Base-by-base conservation (phyloP, 2,797 vertebrate genomes). In the Mycteria americana region DNA sequence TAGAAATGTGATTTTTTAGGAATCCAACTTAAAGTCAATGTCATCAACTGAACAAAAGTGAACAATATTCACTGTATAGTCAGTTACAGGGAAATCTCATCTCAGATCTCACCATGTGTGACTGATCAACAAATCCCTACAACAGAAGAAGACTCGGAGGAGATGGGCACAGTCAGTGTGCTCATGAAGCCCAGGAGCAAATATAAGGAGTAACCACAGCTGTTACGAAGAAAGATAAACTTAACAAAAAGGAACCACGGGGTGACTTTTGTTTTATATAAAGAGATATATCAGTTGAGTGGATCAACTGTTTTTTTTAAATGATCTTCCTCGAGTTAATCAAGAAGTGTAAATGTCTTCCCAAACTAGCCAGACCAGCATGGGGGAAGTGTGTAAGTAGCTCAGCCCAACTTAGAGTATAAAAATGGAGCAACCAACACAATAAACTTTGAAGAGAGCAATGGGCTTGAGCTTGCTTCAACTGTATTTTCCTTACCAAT, bases 171-270 rank as follows among this genome's bases (percentile, higher is more conserved):
- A 56, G 7, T 4, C 28, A 85, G 45, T 12, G 9, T 57, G 67
- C 15, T 90, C 23, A 18, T 5, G 51, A 90, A 31, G 9, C n/a
- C 68, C 8, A 19, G 45, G 10, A 62, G 8, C 2, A 7, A 89
- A 68, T 28, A 27, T 6, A 35, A 35, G 23, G 18, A 80, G 6
- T 5, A 80, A 57, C 7, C 7, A 73, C 25, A 69, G 15, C 7
- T 78, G 16, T 35, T 88, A 37, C 10, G 69, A 67, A 64, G 30
- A 33, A 92, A 74, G 25, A 2, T 65, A 53, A 85, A 72, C 10
- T 67, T 57, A 33, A n/a, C n/a, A 43, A 64, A 51, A 76, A 35
- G 3, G 1, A 78, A 33, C 8, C 6, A 27, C 0, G 1, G 4
- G 1, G 6, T 91, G 16, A 24, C 7, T 72, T 93, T 50, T 57